Conservation (phyloP, 2,888 invertebrate species). For the Aleiodes testaceus region DNA sequence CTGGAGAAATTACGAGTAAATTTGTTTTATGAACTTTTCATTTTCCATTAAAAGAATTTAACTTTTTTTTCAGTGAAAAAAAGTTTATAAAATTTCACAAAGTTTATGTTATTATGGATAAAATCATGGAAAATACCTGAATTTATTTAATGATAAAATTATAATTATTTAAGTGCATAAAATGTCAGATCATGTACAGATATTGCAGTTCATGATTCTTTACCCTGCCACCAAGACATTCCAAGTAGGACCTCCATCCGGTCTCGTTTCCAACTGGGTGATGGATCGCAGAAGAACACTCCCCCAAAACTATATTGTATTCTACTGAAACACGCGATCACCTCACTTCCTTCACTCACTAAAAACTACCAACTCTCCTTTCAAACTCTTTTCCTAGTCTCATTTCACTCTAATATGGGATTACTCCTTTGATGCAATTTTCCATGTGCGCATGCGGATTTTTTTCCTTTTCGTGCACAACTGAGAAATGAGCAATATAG, state of each 20-base stretch:
- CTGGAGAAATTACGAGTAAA: neutral
- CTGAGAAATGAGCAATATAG: slow-evolving; percentile 16
- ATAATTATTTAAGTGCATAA: neutral
- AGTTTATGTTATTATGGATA: neutral
- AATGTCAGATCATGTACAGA: slow-evolving; percentile 6
- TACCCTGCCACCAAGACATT: slow-evolving; percentile 31
- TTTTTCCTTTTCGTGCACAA: neutral
- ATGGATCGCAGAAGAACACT: slow-evolving; percentile 27
- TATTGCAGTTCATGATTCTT: neutral
- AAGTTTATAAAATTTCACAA: no score
- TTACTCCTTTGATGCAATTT: slow-evolving; percentile 1
- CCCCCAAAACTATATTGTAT: slow-evolving; percentile 24
- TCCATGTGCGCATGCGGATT: slow-evolving; percentile 10
- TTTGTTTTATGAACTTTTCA: slow-evolving; percentile 3
- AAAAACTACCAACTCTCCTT: neutral
- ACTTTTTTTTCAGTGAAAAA: neutral
- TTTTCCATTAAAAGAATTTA: no score
- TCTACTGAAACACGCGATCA: slow-evolving; percentile 28
- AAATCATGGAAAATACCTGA: no score
- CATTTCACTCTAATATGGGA: neutral
- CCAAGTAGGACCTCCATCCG: slow-evolving; percentile 31
- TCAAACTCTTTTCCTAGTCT: slow-evolving; percentile 11
- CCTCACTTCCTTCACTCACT: slow-evolving; percentile 22
- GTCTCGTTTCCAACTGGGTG: slow-evolving; percentile 4
- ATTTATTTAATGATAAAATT: no score